phyloP scores from a whole-genome alignment of 2,113 vertebrate species.

The Tiliqua scincoides region DNA sequence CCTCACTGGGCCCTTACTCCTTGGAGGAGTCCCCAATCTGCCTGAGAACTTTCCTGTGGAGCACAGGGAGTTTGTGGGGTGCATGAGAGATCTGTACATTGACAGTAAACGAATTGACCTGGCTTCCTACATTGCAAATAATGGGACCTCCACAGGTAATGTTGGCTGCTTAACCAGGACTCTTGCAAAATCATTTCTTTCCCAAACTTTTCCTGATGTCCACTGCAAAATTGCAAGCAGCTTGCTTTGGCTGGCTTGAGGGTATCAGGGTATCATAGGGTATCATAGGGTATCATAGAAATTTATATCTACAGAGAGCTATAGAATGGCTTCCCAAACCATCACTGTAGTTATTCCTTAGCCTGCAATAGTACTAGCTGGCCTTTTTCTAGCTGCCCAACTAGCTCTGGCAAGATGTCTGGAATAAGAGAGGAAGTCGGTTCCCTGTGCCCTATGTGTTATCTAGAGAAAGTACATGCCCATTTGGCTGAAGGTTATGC shows the following conservation, averaged over 20 bases:
- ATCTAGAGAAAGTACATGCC: neutral
- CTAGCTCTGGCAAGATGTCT: neutral
- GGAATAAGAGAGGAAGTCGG: neutral
- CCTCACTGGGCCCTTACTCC: conserved; percentile 94
- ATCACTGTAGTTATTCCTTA: neutral
- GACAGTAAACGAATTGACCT: conserved; percentile 91
- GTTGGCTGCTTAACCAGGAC: neutral
- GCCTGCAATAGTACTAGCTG: neutral
- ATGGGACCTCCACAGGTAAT: conserved; percentile 89
- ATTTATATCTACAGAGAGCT: neutral
- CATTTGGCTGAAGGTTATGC: neutral
- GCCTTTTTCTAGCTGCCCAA: neutral
- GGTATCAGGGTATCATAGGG: neutral
- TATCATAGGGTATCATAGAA: no score
- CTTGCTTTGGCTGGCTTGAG: neutral
- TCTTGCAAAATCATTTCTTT: neutral
- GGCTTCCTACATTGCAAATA: conserved; percentile 95
- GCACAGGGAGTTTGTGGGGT: conserved; percentile 93
- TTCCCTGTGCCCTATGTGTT: neutral
- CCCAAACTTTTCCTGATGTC: neutral
- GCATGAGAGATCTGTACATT: conserved; percentile 95
- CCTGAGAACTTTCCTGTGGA: conserved; percentile 94
- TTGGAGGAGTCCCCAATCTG: conserved; percentile 95
- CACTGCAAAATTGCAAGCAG: neutral
- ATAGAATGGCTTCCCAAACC: neutral